Conservation (phyloP, 2,888 invertebrate genomes). For the Sylvicola cinctus region DNA sequence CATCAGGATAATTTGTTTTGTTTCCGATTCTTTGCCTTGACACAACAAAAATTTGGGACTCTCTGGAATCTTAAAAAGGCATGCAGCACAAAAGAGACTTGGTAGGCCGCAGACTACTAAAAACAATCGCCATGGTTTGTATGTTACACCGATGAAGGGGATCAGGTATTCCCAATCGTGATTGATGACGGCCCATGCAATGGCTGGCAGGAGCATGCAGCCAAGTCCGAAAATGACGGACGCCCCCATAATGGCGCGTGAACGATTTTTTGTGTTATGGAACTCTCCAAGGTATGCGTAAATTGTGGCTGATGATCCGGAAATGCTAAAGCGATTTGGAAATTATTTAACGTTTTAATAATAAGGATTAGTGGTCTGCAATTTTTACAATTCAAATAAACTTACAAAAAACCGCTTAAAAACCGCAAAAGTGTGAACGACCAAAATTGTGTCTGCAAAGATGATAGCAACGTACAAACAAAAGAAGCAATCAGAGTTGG, state of each 20-base stretch:
- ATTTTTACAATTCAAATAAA: constrained; percentile 5
- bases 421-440: constrained; percentile 28
- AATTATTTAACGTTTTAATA: not conserved
- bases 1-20: constrained; percentile 13
- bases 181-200: constrained; percentile 20
- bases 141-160: constrained; percentile 13
- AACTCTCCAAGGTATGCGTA: constrained; percentile 32
- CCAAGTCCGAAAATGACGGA: constrained; percentile 19
- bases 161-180: constrained; percentile 16
- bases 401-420: constrained; percentile 31
- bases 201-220: constrained; percentile 17
- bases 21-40: constrained; percentile 13
- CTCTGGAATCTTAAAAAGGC: constrained; percentile 17
- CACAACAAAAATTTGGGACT: constrained; percentile 19
- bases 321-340: constrained; percentile 12
- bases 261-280: constrained; percentile 25
- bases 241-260: constrained; percentile 23
- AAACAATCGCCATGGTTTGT: constrained; percentile 20
- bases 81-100: constrained; percentile 15
- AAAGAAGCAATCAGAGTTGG: constrained; percentile 27
- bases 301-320: constrained; percentile 28
- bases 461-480: constrained; percentile 26
- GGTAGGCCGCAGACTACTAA: constrained; percentile 18
- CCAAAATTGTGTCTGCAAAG: constrained; percentile 27
- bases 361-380: not conserved